Evolutionary conservation across 2,888 invertebrate species (phyloP).

Genomic region (Stenoptilia bipunctidactyla): DNA sequence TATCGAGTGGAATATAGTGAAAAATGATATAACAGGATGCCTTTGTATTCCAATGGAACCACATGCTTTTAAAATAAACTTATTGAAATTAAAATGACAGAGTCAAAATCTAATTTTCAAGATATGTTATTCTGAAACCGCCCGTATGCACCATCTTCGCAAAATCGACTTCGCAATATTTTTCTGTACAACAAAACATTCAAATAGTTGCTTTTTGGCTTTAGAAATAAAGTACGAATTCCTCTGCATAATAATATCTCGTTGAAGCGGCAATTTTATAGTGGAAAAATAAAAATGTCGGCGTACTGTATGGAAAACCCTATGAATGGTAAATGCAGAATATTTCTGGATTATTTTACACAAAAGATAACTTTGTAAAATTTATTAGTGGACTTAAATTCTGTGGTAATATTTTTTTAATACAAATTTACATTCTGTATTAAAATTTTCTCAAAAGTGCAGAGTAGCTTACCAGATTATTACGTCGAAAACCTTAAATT

Average conservation of each 20-base stretch:
- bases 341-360: slow-evolving; percentile 27
- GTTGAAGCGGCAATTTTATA: slow-evolving; percentile 28
- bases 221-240: neutral
- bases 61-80: too few relatives aligned
- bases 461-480: too few relatives aligned
- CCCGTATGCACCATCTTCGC: neutral
- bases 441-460: too few relatives aligned
- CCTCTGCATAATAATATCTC: neutral
- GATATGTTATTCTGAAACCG: too few relatives aligned
- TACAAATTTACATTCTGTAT: too few relatives aligned
- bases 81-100: too few relatives aligned
- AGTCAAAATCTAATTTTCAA: too few relatives aligned
- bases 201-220: neutral
- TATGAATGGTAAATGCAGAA: slow-evolving; percentile 5
- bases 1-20: too few relatives aligned
- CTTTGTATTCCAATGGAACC: too few relatives aligned
- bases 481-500: too few relatives aligned
- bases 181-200: neutral
- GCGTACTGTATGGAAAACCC: neutral
- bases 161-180: neutral
- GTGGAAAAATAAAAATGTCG: slow-evolving; percentile 26
- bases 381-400: neutral
- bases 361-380: slow-evolving; percentile 18
- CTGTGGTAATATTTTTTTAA: too few relatives aligned
- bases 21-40: too few relatives aligned